Conservation (phyloP, 2,113 vertebrate species). For the Camelus dromedarius region DNA sequence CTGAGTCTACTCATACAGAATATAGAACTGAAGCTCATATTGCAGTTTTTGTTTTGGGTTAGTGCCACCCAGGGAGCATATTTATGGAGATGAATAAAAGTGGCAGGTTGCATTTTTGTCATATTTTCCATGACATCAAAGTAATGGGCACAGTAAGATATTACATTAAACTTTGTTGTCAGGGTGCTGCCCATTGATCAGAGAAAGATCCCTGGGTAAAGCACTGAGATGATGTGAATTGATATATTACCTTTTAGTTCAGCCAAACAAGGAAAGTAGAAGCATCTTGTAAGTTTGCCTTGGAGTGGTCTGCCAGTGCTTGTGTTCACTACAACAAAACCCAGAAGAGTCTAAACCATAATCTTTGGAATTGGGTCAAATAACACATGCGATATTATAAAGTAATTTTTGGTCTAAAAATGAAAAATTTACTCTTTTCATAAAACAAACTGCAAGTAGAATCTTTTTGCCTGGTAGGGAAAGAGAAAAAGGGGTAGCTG, state of each 20-base stretch:
- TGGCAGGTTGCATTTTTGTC: not conserved
- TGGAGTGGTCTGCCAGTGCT: not conserved
- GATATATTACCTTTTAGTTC: slow-evolving; percentile 14
- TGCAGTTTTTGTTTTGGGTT: not conserved
- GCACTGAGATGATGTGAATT: not conserved
- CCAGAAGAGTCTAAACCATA: not conserved
- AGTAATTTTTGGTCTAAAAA: not conserved
- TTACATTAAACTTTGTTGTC: slow-evolving; percentile 43
- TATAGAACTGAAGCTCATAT: not conserved
- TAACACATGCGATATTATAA: not conserved
- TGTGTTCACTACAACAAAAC: not conserved
- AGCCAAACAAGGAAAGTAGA: not conserved
- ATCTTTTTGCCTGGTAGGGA: not conserved
- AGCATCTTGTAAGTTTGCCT: not conserved
- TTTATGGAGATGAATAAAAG: slow-evolving; percentile 33
- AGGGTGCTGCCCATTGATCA: not conserved
- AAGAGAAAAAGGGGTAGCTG: not conserved
- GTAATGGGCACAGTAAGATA: slow-evolving; percentile 18
- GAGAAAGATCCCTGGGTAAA: not conserved
- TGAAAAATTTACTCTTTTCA: not conserved
- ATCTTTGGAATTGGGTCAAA: not conserved
- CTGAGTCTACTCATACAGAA: not conserved
- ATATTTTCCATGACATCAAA: slow-evolving; percentile 38
- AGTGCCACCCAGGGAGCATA: not conserved
- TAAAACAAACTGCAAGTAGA: not conserved